phyloP scores from a whole-genome alignment of 2,113 vertebrate species.

The Platysternon megacephalum region DNA sequence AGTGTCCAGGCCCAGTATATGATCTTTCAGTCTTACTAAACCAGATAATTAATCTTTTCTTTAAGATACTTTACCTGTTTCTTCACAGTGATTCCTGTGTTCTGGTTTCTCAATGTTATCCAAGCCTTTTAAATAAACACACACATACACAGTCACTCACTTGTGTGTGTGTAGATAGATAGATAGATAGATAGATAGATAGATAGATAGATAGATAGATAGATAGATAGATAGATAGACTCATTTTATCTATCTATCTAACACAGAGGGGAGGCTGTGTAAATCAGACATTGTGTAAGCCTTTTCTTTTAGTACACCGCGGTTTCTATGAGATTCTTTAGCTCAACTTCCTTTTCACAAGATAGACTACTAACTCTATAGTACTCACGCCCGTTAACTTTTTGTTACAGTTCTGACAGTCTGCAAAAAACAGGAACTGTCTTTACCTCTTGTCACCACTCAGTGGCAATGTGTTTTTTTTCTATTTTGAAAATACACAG shows the following conservation, averaged over 20 bases:
- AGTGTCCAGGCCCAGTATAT: not conserved
- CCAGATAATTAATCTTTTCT: not conserved
- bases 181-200: not conserved
- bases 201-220: too few relatives aligned
- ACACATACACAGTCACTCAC: too few relatives aligned
- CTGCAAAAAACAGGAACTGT: not conserved
- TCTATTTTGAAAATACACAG: not conserved
- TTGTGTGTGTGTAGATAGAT: not conserved
- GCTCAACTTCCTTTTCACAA: slow-evolving; percentile 8
- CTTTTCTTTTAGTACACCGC: not conserved
- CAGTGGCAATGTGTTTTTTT: not conserved
- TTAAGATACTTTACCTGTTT: not conserved
- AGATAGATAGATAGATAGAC: too few relatives aligned
- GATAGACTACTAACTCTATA: not conserved
- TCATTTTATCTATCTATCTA: too few relatives aligned
- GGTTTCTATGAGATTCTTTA: not conserved
- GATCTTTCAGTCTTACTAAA: not conserved
- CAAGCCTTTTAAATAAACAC: slow-evolving; percentile 15
- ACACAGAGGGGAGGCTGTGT: not conserved
- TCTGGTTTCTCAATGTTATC: slow-evolving; percentile 1
- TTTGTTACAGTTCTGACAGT: not conserved
- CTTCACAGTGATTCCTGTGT: not conserved
- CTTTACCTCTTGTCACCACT: accelerated
- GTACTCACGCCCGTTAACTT: not conserved
- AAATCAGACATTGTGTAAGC: not conserved